These are phyloP conservation scores for Colostygia pectinataria DNA, from an alignment of 2,888 invertebrate genomes.

Conservation along the genomic window DNA sequence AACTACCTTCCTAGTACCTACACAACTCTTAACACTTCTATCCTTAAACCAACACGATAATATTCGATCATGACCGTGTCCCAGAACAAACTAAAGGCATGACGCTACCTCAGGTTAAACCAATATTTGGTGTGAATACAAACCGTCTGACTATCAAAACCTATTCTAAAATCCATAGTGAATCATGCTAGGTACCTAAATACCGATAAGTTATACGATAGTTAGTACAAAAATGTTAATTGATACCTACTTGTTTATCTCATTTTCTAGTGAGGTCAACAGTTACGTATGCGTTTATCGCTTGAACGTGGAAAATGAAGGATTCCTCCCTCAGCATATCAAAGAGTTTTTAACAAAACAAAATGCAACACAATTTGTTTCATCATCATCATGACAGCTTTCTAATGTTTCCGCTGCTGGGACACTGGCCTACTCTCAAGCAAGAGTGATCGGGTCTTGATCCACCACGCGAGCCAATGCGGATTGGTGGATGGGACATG, in stretches of 20 bases:
- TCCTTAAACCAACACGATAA: constrained; percentile 27
- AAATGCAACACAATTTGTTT: too few species aligned
- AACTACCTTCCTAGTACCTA: too few species aligned
- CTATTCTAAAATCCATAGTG: constrained; percentile 58
- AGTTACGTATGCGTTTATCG: constrained; percentile 8
- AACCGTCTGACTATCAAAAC: constrained; percentile 52
- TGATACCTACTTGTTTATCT: constrained; percentile 16
- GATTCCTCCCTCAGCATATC: too few species aligned
- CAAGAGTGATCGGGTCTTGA: too few species aligned
- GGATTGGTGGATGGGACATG: too few species aligned
- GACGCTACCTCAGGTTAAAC: constrained; percentile 33
- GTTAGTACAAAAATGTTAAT: constrained; percentile 17
- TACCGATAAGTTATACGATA: constrained; percentile 27
- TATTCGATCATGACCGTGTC: constrained; percentile 44
- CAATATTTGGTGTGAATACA: constrained; percentile 57
- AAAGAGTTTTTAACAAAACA: too few species aligned
- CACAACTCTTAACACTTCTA: too few species aligned
- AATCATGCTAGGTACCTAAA: constrained; percentile 42
- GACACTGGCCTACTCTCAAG: too few species aligned
- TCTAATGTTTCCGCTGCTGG: too few species aligned
- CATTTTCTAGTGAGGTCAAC: constrained; percentile 11
- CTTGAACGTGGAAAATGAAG: not conserved
- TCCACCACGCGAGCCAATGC: too few species aligned
- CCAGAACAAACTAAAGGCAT: constrained; percentile 30
- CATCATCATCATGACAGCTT: too few species aligned